Evolutionary conservation across 2,888 invertebrate genomes (phyloP).

Genomic region (Sepiola atlantica): DNA sequence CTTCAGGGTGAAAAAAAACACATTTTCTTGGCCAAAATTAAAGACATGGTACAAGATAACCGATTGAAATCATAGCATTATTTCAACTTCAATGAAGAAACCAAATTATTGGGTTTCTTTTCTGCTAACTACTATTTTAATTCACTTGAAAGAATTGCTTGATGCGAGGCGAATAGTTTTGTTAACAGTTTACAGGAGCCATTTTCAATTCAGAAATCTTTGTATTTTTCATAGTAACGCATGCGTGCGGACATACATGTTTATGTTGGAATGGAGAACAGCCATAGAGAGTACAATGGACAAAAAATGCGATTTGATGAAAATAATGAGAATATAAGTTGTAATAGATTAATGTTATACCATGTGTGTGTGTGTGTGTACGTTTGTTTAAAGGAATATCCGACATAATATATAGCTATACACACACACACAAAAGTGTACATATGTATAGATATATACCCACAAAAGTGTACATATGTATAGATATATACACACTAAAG

Average conservation of each 20-base stretch:
- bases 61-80: background rate
- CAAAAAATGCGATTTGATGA: background rate
- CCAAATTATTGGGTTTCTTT: too few species aligned
- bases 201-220: background rate
- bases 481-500: too few species aligned
- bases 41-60: background rate
- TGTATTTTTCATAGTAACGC: background rate
- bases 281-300: background rate
- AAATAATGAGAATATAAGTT: background rate
- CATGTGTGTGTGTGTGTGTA: background rate
- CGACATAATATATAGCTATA: too few species aligned
- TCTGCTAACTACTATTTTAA: too few species aligned
- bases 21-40: background rate
- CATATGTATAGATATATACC: too few species aligned
- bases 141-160: background rate
- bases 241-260: background rate
- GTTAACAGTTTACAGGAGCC: background rate
- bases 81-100: background rate
- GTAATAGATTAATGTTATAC: background rate
- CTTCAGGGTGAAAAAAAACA: background rate
- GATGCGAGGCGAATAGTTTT: background rate
- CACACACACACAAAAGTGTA: too few species aligned
- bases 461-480: too few species aligned
- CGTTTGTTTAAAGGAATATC: too few species aligned
- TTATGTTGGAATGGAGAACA: background rate